phyloP scores from a whole-genome alignment of 2,888 invertebrate genomes.

The Brachyopa scutellaris region DNA sequence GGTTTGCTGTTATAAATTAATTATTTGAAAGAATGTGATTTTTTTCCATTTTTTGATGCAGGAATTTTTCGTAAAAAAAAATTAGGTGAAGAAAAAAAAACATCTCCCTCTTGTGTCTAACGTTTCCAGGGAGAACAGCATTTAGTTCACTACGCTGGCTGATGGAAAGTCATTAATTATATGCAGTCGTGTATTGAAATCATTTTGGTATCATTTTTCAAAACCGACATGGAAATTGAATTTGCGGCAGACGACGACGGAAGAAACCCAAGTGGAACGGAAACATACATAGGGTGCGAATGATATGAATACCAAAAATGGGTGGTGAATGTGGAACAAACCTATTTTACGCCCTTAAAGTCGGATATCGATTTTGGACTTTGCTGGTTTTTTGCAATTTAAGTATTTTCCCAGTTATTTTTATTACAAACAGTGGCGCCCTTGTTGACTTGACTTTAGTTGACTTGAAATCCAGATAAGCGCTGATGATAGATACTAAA shows the following conservation, averaged over 20 bases:
- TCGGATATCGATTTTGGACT: conserved; percentile 38
- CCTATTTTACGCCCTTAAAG: conserved; percentile 59
- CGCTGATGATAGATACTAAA: too few relatives aligned
- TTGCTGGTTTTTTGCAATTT: conserved; percentile 19
- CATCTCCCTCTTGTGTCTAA: conserved; percentile 1
- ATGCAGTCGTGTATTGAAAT: conserved; percentile 72
- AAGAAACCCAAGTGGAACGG: conserved; percentile 54
- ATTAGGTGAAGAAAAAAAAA: background rate
- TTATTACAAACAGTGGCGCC: too few relatives aligned
- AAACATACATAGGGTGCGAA: conserved; percentile 67
- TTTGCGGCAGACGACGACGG: conserved; percentile 38
- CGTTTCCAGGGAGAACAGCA: conserved; percentile 3
- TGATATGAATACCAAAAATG: conserved; percentile 67
- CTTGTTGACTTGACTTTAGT: too few relatives aligned
- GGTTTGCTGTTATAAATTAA: conserved; percentile 44
- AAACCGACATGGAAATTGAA: conserved; percentile 71
- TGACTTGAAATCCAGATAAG: too few relatives aligned
- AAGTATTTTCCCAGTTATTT: too few relatives aligned
- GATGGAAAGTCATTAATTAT: conserved; percentile 70
- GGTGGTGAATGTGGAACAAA: conserved; percentile 60
- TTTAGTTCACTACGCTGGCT: conserved; percentile 50
- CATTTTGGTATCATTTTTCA: conserved; percentile 72
- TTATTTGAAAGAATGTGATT: conserved; percentile 12
- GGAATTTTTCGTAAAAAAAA: background rate
- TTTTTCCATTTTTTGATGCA: background rate